Conservation (phyloP, 2,113 vertebrate genomes). For the Montifringilla adamsi region DNA sequence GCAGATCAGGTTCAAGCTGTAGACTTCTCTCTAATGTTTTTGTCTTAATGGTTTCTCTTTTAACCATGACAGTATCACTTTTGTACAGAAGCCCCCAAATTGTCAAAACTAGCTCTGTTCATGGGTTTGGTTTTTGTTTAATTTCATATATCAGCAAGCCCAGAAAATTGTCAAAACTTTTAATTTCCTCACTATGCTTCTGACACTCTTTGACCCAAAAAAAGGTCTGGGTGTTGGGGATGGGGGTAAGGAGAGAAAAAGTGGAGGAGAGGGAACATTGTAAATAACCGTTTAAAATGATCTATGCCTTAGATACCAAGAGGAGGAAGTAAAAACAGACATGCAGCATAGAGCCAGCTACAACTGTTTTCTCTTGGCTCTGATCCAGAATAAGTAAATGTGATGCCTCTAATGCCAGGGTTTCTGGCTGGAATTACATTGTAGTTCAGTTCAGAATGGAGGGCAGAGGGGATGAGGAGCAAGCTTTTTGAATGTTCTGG, state of each 20-base stretch:
- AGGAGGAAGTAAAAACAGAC: neutral
- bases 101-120: neutral
- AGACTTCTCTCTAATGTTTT: neutral
- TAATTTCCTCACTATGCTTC: neutral
- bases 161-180: neutral
- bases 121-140: slow-evolving; percentile 4
- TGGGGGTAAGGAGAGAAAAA: neutral
- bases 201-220: neutral
- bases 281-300: neutral
- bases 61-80: neutral
- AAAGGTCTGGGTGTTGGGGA: neutral
- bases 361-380: neutral
- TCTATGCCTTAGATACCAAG: neutral
- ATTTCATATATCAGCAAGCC: neutral
- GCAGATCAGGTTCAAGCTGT: neutral
- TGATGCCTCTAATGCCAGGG: neutral
- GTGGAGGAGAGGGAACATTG: neutral
- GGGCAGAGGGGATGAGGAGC: accelerated
- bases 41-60: neutral
- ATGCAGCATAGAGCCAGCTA: neutral
- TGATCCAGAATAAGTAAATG: neutral
- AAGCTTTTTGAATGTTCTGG: neutral
- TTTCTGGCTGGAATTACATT: neutral
- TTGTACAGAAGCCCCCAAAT: neutral
- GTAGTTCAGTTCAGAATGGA: neutral